phyloP scores from a whole-genome alignment of 2,113 vertebrate genomes.

The Campylorhamphus procurvoides region DNA sequence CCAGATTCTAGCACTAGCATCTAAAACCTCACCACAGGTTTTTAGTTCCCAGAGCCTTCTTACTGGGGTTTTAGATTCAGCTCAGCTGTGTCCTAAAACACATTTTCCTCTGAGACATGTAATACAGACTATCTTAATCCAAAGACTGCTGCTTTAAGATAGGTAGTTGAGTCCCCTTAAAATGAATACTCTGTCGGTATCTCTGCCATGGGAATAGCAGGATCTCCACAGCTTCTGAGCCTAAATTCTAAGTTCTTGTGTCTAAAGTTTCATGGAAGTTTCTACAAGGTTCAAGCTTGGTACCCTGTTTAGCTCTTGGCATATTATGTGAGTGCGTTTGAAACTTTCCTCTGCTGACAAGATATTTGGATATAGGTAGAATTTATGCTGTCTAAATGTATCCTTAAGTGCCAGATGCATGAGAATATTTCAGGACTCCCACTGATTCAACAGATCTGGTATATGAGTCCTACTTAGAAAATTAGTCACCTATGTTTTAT shows the following conservation, averaged over 20 bases:
- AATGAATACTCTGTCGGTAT: not conserved
- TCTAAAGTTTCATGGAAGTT: not conserved
- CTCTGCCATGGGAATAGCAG: not conserved
- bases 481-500: not conserved
- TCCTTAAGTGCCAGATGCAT: not conserved
- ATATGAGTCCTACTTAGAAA: not conserved
- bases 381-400: not conserved
- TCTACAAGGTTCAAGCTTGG: not conserved
- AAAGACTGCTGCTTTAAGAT: not conserved
- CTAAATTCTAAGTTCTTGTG: not conserved
- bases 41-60: not conserved
- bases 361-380: not conserved
- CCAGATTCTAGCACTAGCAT: not conserved
- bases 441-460: not conserved
- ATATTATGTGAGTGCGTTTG: not conserved
- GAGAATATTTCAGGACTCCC: constrained; percentile 33
- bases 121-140: not conserved
- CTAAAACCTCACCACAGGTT: not conserved
- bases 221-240: not conserved
- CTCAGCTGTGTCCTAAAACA: not conserved
- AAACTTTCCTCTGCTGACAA: not conserved
- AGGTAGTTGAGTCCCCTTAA: not conserved
- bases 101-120: not conserved
- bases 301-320: not conserved
- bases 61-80: not conserved